Evolutionary conservation across 2,888 invertebrate genomes (phyloP).

Genomic region (Amitus sp.): DNA sequence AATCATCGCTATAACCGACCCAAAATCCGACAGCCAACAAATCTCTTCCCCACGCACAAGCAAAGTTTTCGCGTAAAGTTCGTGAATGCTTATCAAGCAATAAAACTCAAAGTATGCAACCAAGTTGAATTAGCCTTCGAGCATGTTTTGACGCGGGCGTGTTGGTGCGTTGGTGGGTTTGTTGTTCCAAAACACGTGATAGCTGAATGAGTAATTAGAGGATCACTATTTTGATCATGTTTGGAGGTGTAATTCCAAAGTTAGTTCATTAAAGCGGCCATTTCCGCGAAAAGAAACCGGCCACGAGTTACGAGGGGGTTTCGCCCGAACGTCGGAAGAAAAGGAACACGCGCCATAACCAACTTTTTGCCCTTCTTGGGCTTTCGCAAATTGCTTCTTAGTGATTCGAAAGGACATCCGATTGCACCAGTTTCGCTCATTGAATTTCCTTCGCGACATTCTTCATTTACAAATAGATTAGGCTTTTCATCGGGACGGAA

Average conservation of each 20-base stretch:
- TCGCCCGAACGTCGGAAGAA: no score
- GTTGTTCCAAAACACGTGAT: constrained; percentile 20
- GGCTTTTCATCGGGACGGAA: no score
- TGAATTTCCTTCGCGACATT: no score
- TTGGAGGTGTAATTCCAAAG: constrained; percentile 19
- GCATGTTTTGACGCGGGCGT: background rate
- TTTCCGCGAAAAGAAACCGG: constrained; percentile 9
- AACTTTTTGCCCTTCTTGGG: no score
- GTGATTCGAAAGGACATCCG: no score
- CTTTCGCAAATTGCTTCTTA: no score
- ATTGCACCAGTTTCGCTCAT: no score
- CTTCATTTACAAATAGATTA: no score
- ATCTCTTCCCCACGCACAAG: background rate
- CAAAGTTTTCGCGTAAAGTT: background rate
- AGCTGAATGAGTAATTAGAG: constrained; percentile 24
- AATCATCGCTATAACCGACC: background rate
- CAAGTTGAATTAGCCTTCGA: constrained; percentile 8
- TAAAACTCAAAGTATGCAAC: constrained; percentile 7
- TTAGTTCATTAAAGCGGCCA: constrained; percentile 31
- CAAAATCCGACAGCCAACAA: background rate
- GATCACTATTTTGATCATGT: constrained; percentile 31
- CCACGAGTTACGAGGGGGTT: background rate
- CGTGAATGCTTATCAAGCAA: background rate
- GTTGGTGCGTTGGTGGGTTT: background rate
- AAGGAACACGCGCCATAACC: no score